Conservation (phyloP, 2,888 invertebrate species). For the Volucella inflata region DNA sequence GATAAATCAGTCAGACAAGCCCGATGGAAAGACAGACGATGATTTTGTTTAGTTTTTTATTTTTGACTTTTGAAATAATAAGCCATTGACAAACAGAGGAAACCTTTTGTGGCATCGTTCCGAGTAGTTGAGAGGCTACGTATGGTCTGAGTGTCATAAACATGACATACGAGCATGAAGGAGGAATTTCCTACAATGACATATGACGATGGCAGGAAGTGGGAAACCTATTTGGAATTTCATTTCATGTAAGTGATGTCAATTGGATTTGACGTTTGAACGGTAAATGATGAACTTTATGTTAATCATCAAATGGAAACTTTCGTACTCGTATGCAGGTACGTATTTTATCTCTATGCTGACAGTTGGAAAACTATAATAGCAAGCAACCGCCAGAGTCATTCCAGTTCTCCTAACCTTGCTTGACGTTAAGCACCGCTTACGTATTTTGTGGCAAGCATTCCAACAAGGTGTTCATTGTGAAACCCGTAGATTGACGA, state of each 20-base stretch:
- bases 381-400: too few relatives aligned
- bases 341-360: too few relatives aligned
- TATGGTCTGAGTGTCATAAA: slow-evolving; percentile 23
- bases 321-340: too few relatives aligned
- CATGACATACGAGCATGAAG: not conserved
- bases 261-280: not conserved
- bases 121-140: slow-evolving; percentile 1
- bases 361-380: too few relatives aligned
- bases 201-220: slow-evolving; percentile 39
- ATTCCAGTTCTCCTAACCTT: too few relatives aligned
- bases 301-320: not conserved
- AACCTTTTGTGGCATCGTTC: not conserved
- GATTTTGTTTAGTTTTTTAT: slow-evolving; percentile 47
- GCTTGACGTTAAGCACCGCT: too few relatives aligned
- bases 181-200: slow-evolving; percentile 19
- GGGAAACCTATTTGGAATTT: not conserved
- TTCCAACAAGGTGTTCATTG: too few relatives aligned
- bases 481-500: too few relatives aligned
- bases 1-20: slow-evolving; percentile 9
- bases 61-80: slow-evolving; percentile 21
- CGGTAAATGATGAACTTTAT: too few relatives aligned
- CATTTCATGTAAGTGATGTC: not conserved
- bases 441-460: too few relatives aligned
- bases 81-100: not conserved
- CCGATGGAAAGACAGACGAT: slow-evolving; percentile 5